Conservation (phyloP, 2,888 invertebrate species). For the Dicycla oo region DNA sequence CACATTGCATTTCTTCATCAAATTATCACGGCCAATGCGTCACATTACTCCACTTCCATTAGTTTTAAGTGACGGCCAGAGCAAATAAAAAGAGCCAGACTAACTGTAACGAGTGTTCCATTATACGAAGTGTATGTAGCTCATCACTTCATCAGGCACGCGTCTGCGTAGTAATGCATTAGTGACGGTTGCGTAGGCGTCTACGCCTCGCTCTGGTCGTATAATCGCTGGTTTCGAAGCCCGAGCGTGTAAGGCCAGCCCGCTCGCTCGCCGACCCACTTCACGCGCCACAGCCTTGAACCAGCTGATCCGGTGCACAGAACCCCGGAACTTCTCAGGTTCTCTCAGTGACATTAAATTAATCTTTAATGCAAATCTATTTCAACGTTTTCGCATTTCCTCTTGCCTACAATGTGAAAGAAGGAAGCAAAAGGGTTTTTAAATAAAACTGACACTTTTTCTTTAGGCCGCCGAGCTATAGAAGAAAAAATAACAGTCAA, state of each 20-base stretch:
- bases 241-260: constrained; percentile 53
- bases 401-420: not conserved
- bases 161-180: constrained; percentile 40
- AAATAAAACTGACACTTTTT: constrained; percentile 42
- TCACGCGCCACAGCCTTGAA: constrained; percentile 69
- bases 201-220: not conserved
- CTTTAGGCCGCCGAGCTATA: constrained; percentile 12
- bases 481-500: constrained; percentile 19
- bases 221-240: constrained; percentile 49
- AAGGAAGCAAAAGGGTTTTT: constrained; percentile 26
- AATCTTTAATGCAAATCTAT: constrained; percentile 21
- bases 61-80: constrained; percentile 1
- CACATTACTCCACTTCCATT: constrained; percentile 26
- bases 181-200: constrained; percentile 23
- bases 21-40: constrained; percentile 21
- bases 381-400: not conserved
- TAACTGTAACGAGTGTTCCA: constrained; percentile 18
- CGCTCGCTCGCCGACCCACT: constrained; percentile 60
- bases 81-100: constrained; percentile 29
- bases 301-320: constrained; percentile 55
- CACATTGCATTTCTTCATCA: constrained; percentile 7
- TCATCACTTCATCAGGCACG: constrained; percentile 21
- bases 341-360: constrained; percentile 3
- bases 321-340: constrained; percentile 57
- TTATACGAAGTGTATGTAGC: constrained; percentile 24